Evolutionary conservation across 2,888 invertebrate genomes (phyloP).

Genomic region (Yponomeuta plumbellus): DNA sequence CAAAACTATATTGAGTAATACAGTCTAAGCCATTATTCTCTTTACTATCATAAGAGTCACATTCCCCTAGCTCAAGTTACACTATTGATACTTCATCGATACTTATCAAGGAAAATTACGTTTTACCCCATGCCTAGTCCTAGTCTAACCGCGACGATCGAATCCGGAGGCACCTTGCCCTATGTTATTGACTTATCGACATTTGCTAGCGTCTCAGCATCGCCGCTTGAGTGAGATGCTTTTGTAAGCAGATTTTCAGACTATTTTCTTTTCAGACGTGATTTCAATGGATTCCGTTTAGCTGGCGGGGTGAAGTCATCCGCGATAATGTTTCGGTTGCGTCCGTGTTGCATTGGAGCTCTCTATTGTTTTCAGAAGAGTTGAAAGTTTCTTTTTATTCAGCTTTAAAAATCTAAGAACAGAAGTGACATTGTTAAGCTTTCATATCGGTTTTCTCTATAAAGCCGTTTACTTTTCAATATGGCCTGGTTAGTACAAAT

Average conservation of each 20-base stretch:
- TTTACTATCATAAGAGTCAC: no score
- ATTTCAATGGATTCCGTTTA: background rate
- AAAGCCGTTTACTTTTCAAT: no score
- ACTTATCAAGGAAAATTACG: background rate
- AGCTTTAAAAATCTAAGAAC: no score
- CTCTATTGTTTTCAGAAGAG: no score
- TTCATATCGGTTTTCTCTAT: no score
- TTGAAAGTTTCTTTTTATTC: no score
- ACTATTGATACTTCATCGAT: background rate
- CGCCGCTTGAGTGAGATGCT: background rate
- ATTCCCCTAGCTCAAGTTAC: background rate
- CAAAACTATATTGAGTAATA: no score
- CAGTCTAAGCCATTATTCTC: no score
- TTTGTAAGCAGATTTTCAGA: background rate
- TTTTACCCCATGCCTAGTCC: background rate
- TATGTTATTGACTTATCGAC: background rate
- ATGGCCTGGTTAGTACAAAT: no score
- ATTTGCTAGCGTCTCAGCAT: background rate
- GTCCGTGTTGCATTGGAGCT: no score
- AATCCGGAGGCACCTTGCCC: background rate
- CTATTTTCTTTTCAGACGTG: background rate
- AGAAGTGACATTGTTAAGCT: no score
- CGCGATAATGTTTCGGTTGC: background rate
- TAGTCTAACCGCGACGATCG: background rate
- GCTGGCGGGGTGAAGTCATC: background rate